Conservation (phyloP, 2,888 invertebrate genomes). For the Rhagonycha fulva region DNA sequence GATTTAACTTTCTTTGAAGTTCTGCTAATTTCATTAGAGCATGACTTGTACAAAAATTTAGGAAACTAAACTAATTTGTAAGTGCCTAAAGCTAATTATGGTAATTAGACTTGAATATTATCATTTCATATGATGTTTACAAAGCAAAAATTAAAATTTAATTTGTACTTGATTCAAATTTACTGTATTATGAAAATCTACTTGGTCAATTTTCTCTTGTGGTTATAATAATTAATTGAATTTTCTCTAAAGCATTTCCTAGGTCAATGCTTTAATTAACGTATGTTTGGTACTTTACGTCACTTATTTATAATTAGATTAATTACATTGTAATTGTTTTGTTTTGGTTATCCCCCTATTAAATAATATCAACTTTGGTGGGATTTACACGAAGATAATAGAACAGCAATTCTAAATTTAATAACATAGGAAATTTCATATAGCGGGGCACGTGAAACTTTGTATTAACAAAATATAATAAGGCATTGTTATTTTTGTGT, state of each 20-base stretch:
- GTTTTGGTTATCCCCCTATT: background rate
- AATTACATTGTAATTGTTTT: background rate
- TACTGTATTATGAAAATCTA: background rate
- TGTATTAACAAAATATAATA: too few species aligned
- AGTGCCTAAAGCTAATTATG: background rate
- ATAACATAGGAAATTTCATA: too few species aligned
- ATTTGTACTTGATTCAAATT: background rate
- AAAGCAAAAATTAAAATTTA: background rate
- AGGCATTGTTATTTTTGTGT: too few species aligned
- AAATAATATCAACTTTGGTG: background rate
- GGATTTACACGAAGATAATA: background rate
- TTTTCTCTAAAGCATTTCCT: background rate
- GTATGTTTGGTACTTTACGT: background rate
- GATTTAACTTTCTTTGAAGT: slow-evolving; percentile 22
- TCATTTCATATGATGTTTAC: background rate
- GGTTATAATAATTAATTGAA: background rate
- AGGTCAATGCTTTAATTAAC: background rate
- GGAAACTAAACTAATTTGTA: background rate
- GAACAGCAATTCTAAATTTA: too few species aligned
- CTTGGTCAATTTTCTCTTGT: background rate
- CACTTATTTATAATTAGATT: background rate
- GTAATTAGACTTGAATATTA: background rate
- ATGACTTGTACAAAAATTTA: background rate
- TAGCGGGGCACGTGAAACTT: too few species aligned
- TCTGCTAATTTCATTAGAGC: slow-evolving; percentile 14